Evolutionary conservation across 2,888 invertebrate genomes (phyloP).

Genomic region (Drosophila colorata): DNA sequence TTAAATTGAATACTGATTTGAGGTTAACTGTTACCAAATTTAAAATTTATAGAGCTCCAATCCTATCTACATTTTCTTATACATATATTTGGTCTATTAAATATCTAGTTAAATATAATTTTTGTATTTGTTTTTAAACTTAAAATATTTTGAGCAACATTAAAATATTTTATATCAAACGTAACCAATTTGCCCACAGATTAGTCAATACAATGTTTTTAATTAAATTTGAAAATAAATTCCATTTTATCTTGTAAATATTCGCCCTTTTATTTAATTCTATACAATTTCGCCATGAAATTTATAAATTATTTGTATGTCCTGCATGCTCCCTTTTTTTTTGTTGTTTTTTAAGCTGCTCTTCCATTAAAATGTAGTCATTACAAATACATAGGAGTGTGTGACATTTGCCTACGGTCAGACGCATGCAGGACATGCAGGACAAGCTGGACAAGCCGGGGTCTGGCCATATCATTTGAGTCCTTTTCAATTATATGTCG

Average conservation of each 20-base stretch:
- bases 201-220: constrained; percentile 23
- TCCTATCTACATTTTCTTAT: neutral
- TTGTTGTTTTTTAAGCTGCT: constrained; percentile 15
- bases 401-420: constrained; percentile 47
- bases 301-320: constrained; percentile 23
- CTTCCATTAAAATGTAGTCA: constrained; percentile 19
- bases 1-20: neutral
- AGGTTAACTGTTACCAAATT: neutral
- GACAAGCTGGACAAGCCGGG: constrained; percentile 18
- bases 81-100: too few relatives aligned
- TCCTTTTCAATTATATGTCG: constrained; percentile 77
- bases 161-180: neutral
- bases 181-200: constrained; percentile 9
- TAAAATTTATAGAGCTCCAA: too few relatives aligned
- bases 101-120: too few relatives aligned
- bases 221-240: constrained; percentile 30
- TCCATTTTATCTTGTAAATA: constrained; percentile 25
- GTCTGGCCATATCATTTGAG: constrained; percentile 66
- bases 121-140: neutral
- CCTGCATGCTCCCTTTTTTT: constrained; percentile 9
- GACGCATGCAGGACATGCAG: constrained; percentile 27
- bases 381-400: constrained; percentile 11
- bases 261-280: constrained; percentile 16
- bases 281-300: constrained; percentile 18
- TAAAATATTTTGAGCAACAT: neutral